A percentile compares a stretch with the other conserved stretches of the same genome.
Evolutionary conservation across 2,888 invertebrate species (phyloP).

Genomic region (Clunio marinus): DNA sequence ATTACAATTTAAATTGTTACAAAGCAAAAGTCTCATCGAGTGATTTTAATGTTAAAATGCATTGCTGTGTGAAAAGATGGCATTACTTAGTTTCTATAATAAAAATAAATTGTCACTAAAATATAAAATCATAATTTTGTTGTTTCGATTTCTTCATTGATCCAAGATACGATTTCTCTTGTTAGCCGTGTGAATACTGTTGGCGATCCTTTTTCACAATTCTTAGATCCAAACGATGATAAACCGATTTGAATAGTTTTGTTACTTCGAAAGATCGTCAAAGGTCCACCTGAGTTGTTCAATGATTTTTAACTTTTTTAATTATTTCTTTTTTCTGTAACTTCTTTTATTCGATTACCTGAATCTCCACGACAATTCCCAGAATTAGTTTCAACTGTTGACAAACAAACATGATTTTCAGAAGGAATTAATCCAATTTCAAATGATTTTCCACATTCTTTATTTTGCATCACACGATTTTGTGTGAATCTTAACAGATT

Average conservation of each 20-base stretch:
- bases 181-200: constrained; percentile 12
- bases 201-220: constrained; percentile 1
- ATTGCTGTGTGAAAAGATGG: too few relatives aligned
- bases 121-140: neutral
- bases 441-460: neutral
- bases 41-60: too few relatives aligned
- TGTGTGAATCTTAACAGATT: neutral
- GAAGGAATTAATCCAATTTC: neutral
- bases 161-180: constrained; percentile 1
- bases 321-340: too few relatives aligned
- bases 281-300: neutral
- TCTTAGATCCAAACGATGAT: neutral
- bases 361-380: constrained; percentile 13
- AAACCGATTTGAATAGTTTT: neutral
- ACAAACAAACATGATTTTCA: constrained; percentile 2
- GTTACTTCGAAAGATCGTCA: neutral
- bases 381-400: neutral
- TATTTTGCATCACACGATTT: neutral
- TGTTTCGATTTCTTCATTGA: neutral
- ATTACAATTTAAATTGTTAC: too few relatives aligned
- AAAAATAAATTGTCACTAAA: neutral
- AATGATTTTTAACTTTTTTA: neutral
- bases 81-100: constrained; percentile 5
- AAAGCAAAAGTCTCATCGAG: too few relatives aligned
- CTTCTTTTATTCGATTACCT: too few relatives aligned